Evolutionary conservation across 1,140 invertebrate species (phyloP).

Genomic region (Apis laboriosa): DNA sequence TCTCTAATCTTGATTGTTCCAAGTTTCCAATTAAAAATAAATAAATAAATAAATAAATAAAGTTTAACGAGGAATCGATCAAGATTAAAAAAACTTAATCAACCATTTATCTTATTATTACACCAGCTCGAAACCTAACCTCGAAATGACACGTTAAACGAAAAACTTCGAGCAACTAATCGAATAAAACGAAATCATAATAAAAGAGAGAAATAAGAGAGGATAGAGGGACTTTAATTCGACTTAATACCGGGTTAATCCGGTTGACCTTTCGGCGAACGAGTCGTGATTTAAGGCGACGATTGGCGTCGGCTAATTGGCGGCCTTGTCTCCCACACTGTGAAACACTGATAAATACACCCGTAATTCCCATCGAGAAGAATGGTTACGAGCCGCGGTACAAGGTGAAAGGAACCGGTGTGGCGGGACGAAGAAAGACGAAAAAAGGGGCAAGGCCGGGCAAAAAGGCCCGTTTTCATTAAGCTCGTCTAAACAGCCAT

Average conservation of each 20-base stretch:
- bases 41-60: too few species aligned
- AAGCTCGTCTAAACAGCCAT: slow-evolving; percentile 62
- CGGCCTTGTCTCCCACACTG: slow-evolving; percentile 39
- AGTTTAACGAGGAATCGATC: too few species aligned
- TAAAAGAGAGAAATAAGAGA: neutral
- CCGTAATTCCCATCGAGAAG: slow-evolving; percentile 13
- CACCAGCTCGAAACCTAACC: too few species aligned
- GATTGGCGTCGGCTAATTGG: slow-evolving; percentile 53
- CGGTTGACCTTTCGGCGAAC: slow-evolving; percentile 34
- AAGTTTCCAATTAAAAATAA: too few species aligned
- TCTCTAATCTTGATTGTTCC: too few species aligned
- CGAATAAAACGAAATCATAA: neutral
- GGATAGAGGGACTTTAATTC: slow-evolving; percentile 36
- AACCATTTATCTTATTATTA: too few species aligned
- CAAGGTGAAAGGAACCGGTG: neutral
- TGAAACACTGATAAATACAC: slow-evolving; percentile 48
- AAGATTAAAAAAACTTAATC: too few species aligned
- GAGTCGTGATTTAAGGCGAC: slow-evolving; percentile 50
- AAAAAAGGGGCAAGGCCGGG: neutral
- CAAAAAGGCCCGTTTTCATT: slow-evolving; percentile 50
- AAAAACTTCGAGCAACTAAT: neutral
- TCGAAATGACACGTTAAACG: too few species aligned
- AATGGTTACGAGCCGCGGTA: slow-evolving; percentile 6
- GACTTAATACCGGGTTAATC: slow-evolving; percentile 43
- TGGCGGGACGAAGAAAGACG: neutral